These are phyloP conservation scores for Ganaspis sp. DNA, from an alignment of 1,140 invertebrate species.

Conservation along the genomic window DNA sequence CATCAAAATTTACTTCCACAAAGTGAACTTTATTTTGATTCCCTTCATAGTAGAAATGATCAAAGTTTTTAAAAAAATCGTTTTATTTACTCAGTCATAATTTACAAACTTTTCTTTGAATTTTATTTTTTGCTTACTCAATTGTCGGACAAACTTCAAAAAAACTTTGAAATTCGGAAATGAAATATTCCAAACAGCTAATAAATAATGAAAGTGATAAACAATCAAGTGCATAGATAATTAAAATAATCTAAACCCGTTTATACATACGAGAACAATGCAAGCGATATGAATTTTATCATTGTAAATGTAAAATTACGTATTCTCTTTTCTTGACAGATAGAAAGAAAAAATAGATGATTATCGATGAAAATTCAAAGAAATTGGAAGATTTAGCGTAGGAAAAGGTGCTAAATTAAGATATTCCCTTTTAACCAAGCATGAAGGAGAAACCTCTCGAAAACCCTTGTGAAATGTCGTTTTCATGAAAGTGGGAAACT, in stretches of 20 bases:
- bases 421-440: background rate
- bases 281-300: constrained; percentile 13
- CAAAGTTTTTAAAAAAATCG: too few species aligned
- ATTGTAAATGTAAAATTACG: constrained; percentile 12
- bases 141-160: background rate
- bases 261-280: constrained; percentile 5
- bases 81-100: background rate
- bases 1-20: too few species aligned
- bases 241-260: constrained; percentile 22
- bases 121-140: background rate
- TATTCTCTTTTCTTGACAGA: background rate
- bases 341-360: constrained; percentile 6
- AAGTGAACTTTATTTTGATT: too few species aligned
- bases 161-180: background rate
- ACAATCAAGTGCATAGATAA: background rate
- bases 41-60: too few species aligned
- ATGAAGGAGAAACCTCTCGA: background rate
- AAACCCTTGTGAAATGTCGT: background rate
- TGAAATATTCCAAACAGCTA: background rate
- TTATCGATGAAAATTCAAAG: background rate
- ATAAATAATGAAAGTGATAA: background rate
- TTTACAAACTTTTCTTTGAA: background rate
- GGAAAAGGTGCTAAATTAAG: background rate
- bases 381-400: background rate
- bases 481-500: constrained; percentile 23